These are phyloP conservation scores for Quadriops clusia DNA, from an alignment of 2,888 invertebrate genomes.

Conservation along the genomic window DNA sequence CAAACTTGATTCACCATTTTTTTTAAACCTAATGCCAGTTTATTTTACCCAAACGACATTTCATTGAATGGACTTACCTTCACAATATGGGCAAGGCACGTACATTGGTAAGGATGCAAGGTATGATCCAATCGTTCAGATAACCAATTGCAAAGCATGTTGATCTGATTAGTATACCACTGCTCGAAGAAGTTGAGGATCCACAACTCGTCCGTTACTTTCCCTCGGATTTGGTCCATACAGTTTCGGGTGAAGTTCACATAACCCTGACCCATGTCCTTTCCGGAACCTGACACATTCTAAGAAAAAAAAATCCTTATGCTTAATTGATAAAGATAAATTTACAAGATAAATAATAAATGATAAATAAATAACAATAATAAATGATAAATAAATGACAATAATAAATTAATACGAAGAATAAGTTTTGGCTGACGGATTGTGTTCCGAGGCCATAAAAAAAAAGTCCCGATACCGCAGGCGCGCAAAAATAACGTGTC, in stretches of 20 bases:
- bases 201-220: constrained; percentile 81
- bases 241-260: constrained; percentile 96
- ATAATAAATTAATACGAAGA: no score
- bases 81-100: constrained; percentile 89
- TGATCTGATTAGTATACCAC: constrained; percentile 82
- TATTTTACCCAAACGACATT: no score
- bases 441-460: no score
- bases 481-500: no score
- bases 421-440: no score
- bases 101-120: constrained; percentile 93
- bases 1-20: neutral
- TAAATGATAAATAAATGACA: no score
- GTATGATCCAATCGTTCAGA: constrained; percentile 85
- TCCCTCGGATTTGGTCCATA: constrained; percentile 95
- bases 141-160: constrained; percentile 88
- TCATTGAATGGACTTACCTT: no score
- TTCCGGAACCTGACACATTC: constrained; percentile 89
- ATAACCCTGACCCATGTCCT: constrained; percentile 95
- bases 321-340: no score
- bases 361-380: no score
- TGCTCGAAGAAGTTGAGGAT: constrained; percentile 68
- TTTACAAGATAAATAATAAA: no score
- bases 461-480: no score
- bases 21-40: neutral
- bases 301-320: no score